These are phyloP conservation scores for Petrocephalus sullivani DNA, from an alignment of 2,797 vertebrate species.

Conservation along the genomic window DNA sequence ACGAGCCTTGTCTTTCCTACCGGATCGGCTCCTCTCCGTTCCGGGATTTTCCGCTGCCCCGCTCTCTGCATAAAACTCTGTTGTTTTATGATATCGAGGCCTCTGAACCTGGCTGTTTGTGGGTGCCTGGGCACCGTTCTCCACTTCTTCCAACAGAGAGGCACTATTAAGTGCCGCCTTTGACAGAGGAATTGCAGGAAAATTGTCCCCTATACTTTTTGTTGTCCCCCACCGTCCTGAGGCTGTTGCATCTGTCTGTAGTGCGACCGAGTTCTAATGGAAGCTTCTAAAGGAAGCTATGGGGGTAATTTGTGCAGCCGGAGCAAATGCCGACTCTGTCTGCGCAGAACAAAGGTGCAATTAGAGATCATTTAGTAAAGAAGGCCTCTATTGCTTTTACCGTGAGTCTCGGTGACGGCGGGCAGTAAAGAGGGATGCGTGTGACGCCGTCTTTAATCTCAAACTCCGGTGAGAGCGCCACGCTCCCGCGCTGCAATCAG, in stretches of 20 bases:
- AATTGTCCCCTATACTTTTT: constrained; percentile 39
- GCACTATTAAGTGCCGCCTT: constrained; percentile 52
- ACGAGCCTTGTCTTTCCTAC: not conserved
- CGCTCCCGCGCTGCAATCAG: constrained; percentile 92
- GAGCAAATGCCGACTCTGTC: constrained; percentile 69
- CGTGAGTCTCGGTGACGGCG: constrained; percentile 71
- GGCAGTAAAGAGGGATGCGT: constrained; percentile 63
- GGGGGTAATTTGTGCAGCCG: constrained; percentile 66
- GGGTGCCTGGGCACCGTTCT: constrained; percentile 17
- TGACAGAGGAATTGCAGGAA: constrained; percentile 50
- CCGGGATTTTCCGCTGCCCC: not conserved
- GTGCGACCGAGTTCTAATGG: constrained; percentile 56
- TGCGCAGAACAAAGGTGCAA: constrained; percentile 87
- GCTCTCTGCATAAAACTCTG: not conserved
- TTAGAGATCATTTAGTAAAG: constrained; percentile 97
- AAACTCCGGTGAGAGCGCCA: constrained; percentile 73
- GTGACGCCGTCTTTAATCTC: constrained; percentile 87
- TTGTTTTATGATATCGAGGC: constrained; percentile 1
- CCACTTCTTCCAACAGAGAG: constrained; percentile 46
- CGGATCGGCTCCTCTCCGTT: not conserved
- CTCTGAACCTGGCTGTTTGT: constrained; percentile 13
- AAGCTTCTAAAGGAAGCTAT: constrained; percentile 76
- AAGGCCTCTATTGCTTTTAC: constrained; percentile 85
- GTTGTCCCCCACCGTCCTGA: constrained; percentile 67
- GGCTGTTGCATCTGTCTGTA: constrained; percentile 67